phyloP scores from a whole-genome alignment of 2,797 vertebrate species.

The Acrocephalus scirpaceus region DNA sequence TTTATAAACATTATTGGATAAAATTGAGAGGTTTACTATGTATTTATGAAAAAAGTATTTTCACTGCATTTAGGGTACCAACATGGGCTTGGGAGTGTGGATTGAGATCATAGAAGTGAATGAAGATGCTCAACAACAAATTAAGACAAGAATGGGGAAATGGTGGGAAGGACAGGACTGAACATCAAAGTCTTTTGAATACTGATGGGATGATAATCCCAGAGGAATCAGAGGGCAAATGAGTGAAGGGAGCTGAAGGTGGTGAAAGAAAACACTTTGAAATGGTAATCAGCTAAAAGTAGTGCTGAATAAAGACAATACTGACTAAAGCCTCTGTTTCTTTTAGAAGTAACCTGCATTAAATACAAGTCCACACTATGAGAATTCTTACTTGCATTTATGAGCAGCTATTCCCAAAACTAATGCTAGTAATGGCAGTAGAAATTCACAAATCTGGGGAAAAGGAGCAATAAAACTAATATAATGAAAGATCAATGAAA shows the following conservation, averaged over 20 bases:
- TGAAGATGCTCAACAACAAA: not conserved
- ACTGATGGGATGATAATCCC: not conserved
- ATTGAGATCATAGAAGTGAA: not conserved
- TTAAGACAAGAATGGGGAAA: not conserved
- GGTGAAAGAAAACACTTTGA: not conserved
- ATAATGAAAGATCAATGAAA: not conserved
- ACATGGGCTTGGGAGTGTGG: not conserved
- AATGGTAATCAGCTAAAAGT: not conserved
- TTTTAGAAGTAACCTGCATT: not conserved
- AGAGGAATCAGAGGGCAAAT: not conserved
- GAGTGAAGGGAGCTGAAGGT: not conserved
- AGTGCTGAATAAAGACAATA: not conserved
- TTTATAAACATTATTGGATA: not conserved
- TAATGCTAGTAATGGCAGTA: not conserved
- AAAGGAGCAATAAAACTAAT: constrained; percentile 1
- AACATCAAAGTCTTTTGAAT: not conserved
- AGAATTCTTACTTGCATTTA: not conserved
- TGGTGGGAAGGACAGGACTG: not conserved
- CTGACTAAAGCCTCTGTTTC: not conserved
- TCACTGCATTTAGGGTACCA: not conserved
- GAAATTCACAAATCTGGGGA: not conserved
- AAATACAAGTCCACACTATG: not conserved
- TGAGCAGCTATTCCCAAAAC: not conserved
- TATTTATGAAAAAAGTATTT: not conserved
- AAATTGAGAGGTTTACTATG: not conserved